Evolutionary conservation across 2,797 vertebrate genomes (phyloP), one percentile per base, ranked within the genome.

Genomic region (Paguma larvata): DNA sequence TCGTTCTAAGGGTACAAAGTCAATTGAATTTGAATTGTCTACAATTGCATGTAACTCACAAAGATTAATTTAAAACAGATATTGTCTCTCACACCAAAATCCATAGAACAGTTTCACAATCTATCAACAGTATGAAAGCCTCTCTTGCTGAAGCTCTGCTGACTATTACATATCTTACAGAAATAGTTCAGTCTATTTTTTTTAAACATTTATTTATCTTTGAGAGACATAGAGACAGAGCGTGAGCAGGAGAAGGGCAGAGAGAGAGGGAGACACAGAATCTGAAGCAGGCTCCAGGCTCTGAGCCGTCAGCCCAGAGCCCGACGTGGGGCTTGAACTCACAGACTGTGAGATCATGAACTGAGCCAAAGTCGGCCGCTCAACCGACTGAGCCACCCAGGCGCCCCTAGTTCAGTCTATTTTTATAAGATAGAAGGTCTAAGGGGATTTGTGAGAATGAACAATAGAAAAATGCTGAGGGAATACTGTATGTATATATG

Each of bases 81-180:
- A 98, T 97, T 98, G 96, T 98, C 98, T 98, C 97, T 97, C 97
- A 98, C 98, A 98, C 91, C 97, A 97, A 98, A 98, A 98, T 98
- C 97, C 98, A 98, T 91, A 97, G 97, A 98, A 95, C 38, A 46
- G 95, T 98, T 98, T 98, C 97, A 98, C 96, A 98, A 98, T 92
- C 98, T 98, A 98, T 97, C 96, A 98, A 97, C 97, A 96, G 97
- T 97, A 92, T 97, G 93, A 98, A 98, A 98, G 96, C 95, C 92
- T 96, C 96, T 98, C 98, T 98, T 97, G 68, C 53, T 97, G 97
- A 96, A 98, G 97, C 96, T 97, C 97, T 98, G 98, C 98, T 98
- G 98, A 98, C 97, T 97, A 92, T 95, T 97, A 97, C 86, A 97
- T 94, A 98, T 98, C 94, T 98, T 98, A 98, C 96, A 96, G 96